phyloP scores from a whole-genome alignment of 1,140 invertebrate species.

The Dendroctonus valens region DNA sequence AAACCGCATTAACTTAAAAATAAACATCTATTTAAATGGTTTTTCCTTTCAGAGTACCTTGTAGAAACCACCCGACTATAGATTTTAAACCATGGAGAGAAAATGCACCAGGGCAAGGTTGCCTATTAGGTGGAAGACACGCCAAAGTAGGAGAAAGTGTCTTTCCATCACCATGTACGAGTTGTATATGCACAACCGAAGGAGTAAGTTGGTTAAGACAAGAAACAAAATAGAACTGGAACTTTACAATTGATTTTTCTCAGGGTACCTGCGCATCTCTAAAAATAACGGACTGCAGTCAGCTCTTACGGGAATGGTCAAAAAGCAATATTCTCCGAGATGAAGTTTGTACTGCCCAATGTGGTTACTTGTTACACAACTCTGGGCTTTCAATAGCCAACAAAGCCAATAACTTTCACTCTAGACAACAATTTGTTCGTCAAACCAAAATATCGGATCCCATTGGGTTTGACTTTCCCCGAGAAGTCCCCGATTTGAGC shows the following conservation, averaged over 20 bases:
- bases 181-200: slow-evolving; percentile 79
- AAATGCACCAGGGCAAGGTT: slow-evolving; percentile 65
- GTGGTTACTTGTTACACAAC: slow-evolving; percentile 62
- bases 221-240: slow-evolving; percentile 18
- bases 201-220: slow-evolving; percentile 63
- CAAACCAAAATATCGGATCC: slow-evolving; percentile 42
- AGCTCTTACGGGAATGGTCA: slow-evolving; percentile 76
- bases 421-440: slow-evolving; percentile 50
- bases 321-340: slow-evolving; percentile 79
- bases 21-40: no score
- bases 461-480: slow-evolving; percentile 44
- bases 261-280: slow-evolving; percentile 87
- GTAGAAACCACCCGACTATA: slow-evolving; percentile 72
- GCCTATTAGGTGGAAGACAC: slow-evolving; percentile 73
- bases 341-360: slow-evolving; percentile 88
- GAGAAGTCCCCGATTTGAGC: slow-evolving; percentile 62
- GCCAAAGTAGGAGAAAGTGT: slow-evolving; percentile 76
- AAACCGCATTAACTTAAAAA: no score
- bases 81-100: slow-evolving; percentile 82
- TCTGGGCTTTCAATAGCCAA: slow-evolving; percentile 41
- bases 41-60: slow-evolving; percentile 62
- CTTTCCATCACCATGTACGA: slow-evolving; percentile 83
- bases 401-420: slow-evolving; percentile 45
- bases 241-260: neutral
- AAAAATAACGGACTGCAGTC: slow-evolving; percentile 82